A percentile compares a stretch with the other conserved stretches of the same genome.
phyloP scores from a whole-genome alignment of 1,140 invertebrate genomes.

The Asobara japonica region DNA sequence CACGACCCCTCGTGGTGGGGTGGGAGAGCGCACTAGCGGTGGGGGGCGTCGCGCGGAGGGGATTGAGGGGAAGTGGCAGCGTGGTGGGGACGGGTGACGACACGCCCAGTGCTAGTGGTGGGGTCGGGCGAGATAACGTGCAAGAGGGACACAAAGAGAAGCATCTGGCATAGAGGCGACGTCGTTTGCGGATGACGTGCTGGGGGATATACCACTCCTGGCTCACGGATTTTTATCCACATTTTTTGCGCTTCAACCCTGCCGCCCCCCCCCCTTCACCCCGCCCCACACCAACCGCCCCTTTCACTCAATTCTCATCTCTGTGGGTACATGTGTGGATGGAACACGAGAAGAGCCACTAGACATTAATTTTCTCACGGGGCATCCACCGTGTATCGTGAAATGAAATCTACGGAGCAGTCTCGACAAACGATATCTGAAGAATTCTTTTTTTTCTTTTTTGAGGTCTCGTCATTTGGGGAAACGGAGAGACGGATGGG shows the following conservation, averaged over 20 bases:
- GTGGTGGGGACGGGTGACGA: slow-evolving; percentile 41
- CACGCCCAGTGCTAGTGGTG: slow-evolving; percentile 50
- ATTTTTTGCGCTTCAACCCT: neutral
- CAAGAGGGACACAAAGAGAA: slow-evolving; percentile 33
- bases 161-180: slow-evolving; percentile 37
- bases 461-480: neutral
- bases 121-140: slow-evolving; percentile 12
- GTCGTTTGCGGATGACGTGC: slow-evolving; percentile 25
- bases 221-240: neutral
- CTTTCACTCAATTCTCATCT: neutral
- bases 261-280: neutral
- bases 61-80: slow-evolving; percentile 42
- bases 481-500: neutral
- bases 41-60: slow-evolving; percentile 38
- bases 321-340: neutral
- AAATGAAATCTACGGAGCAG: slow-evolving; percentile 18
- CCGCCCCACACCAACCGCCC: neutral
- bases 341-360: neutral
- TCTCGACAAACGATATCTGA: slow-evolving; percentile 11
- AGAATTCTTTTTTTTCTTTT: slow-evolving; percentile 4
- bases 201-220: slow-evolving; percentile 6
- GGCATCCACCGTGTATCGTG: slow-evolving; percentile 28
- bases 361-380: slow-evolving; percentile 46
- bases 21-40: slow-evolving; percentile 31
- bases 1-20: neutral